These are phyloP conservation scores for Helobdella robusta DNA, from an alignment of 2,888 invertebrate species.

Conservation along the genomic window DNA sequence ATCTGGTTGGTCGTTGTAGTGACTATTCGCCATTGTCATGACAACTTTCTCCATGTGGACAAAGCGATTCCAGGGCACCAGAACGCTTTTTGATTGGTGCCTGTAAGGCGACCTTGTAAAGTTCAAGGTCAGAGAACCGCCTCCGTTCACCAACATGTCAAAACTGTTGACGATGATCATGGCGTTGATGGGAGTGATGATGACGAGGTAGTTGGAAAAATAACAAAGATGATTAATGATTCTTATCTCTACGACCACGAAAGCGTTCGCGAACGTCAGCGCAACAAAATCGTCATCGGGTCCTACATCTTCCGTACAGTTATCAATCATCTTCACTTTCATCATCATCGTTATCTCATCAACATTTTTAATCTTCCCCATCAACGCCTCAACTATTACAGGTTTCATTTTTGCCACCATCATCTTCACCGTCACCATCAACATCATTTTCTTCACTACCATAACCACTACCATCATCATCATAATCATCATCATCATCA, in stretches of 20 bases:
- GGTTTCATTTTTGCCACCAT: too few relatives aligned
- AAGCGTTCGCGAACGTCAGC: background rate
- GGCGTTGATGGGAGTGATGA: background rate
- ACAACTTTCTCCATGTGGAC: conserved; percentile 23
- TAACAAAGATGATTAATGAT: background rate
- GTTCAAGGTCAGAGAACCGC: conserved; percentile 22
- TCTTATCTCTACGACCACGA: background rate
- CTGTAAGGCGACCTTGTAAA: conserved; percentile 18
- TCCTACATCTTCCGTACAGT: too few relatives aligned
- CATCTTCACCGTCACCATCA: too few relatives aligned
- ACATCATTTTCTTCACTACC: too few relatives aligned
- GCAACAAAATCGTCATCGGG: too few relatives aligned
- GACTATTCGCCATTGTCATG: background rate
- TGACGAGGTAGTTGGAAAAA: background rate
- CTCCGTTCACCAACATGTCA: conserved; percentile 27
- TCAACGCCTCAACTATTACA: too few relatives aligned
- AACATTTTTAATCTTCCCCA: too few relatives aligned
- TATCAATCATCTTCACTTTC: too few relatives aligned
- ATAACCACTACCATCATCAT: background rate
- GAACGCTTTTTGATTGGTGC: conserved; percentile 3
- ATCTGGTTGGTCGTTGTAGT: background rate
- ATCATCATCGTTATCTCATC: too few relatives aligned
- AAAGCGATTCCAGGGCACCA: conserved; percentile 25
- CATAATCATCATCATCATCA: background rate
- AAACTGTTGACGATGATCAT: conserved; percentile 9